A percentile compares a stretch with the other conserved stretches of the same genome.
phyloP scores from a whole-genome alignment of 2,797 vertebrate species.

The Catostomus latipinnis region DNA sequence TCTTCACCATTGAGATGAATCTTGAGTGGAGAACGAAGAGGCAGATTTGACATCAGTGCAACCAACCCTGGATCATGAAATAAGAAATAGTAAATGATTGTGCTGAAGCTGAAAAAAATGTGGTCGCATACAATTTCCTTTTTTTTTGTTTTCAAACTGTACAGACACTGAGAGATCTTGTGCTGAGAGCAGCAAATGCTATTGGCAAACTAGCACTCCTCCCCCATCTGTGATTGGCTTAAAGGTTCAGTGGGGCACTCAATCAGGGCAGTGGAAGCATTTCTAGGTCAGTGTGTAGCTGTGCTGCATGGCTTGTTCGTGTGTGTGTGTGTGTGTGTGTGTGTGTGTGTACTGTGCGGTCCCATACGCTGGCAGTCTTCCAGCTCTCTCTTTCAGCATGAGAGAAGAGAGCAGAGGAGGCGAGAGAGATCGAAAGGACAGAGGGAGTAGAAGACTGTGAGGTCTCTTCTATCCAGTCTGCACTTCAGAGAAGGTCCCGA shows the following conservation, averaged over 20 bases:
- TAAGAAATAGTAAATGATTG: background rate
- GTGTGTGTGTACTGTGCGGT: conserved; percentile 54
- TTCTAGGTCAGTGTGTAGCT: conserved; percentile 85
- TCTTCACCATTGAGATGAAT: conserved; percentile 8
- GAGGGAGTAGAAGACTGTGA: conserved; percentile 43
- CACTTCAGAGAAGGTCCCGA: background rate
- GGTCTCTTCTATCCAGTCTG: conserved; percentile 47
- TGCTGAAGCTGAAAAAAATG: background rate
- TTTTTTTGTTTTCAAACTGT: conserved; percentile 74
- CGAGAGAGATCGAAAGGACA: conserved; percentile 47
- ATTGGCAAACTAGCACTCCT: conserved; percentile 83
- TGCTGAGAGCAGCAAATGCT: conserved; percentile 54
- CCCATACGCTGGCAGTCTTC: conserved; percentile 82
- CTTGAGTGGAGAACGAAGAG: background rate
- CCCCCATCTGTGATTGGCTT: conserved; percentile 75
- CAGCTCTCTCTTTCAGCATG: conserved; percentile 69
- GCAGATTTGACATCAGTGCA: conserved; percentile 18
- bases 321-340: conserved; percentile 66
- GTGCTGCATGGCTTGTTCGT: conserved; percentile 67
- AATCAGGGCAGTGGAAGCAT: conserved; percentile 79
- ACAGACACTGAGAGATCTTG: conserved; percentile 75
- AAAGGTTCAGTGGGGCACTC: conserved; percentile 68
- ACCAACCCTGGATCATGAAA: background rate
- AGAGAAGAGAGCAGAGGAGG: conserved; percentile 62
- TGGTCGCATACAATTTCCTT: conserved; percentile 41